Percentiles rank a stretch among this genome's conserved stretches.
These are phyloP conservation scores for Pollenia labialis DNA, from an alignment of 2,888 invertebrate genomes.

Conservation along the genomic window DNA sequence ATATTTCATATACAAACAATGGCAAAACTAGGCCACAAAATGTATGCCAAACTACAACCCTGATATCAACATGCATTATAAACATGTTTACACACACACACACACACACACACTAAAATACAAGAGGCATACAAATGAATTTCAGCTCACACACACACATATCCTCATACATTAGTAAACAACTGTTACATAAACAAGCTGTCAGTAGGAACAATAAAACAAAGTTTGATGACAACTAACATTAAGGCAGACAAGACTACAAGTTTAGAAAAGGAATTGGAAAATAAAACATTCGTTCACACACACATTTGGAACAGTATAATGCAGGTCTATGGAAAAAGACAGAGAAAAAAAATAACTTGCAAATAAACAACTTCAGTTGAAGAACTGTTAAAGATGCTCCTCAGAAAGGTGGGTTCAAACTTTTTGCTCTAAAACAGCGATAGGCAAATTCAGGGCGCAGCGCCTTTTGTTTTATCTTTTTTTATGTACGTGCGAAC, in stretches of 20 bases:
- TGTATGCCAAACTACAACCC: slow-evolving; percentile 73
- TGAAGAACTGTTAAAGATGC: not conserved
- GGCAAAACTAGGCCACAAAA: slow-evolving; percentile 68
- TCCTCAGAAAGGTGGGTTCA: too few species aligned
- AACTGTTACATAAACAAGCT: slow-evolving; percentile 13
- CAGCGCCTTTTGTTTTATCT: too few species aligned
- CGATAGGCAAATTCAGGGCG: too few species aligned
- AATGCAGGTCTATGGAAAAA: slow-evolving; percentile 17
- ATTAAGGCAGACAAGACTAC: slow-evolving; percentile 61
- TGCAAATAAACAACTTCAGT: not conserved
- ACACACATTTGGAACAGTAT: not conserved
- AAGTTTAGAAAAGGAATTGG: slow-evolving; percentile 27
- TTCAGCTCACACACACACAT: not conserved
- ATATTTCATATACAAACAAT: slow-evolving; percentile 65
- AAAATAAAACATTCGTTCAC: not conserved
- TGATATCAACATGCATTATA: slow-evolving; percentile 62
- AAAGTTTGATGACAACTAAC: slow-evolving; percentile 66
- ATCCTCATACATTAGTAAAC: slow-evolving; percentile 11
- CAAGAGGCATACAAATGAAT: not conserved
- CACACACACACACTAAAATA: not conserved
- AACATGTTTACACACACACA: slow-evolving; percentile 35
- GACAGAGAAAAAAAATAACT: not conserved
- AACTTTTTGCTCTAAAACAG: too few species aligned
- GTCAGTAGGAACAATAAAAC: slow-evolving; percentile 5
- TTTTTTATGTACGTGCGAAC: too few species aligned